Percentiles rank a stretch among this genome's conserved stretches.
These are phyloP conservation scores for Oreocharis arfaki DNA, from an alignment of 2,113 vertebrate genomes.

Conservation along the genomic window DNA sequence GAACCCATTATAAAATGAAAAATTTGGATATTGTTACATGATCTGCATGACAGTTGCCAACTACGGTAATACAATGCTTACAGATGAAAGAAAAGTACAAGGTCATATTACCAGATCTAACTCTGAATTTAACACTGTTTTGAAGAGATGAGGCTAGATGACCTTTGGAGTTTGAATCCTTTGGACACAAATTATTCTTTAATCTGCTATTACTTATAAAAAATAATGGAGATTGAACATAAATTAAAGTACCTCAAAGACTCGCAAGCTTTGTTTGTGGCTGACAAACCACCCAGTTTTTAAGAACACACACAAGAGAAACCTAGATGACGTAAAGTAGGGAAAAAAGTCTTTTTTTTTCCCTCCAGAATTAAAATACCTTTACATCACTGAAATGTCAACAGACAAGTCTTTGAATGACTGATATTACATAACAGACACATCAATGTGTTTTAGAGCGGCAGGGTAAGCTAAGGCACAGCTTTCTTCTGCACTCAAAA, in stretches of 20 bases:
- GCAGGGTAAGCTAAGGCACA: background rate
- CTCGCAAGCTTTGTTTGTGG: background rate
- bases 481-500: background rate
- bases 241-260: background rate
- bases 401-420: background rate
- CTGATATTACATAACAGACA: background rate
- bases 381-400: background rate
- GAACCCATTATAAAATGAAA: background rate
- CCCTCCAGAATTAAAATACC: background rate
- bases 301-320: background rate
- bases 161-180: background rate
- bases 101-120: background rate
- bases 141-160: background rate
- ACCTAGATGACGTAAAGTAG: background rate
- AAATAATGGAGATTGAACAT: background rate
- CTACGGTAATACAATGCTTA: background rate
- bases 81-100: background rate
- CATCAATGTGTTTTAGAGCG: background rate
- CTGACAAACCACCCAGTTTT: background rate
- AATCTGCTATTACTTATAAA: background rate
- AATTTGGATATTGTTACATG: background rate
- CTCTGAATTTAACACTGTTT: background rate
- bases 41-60: background rate
- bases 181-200: background rate
- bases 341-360: fast-evolving